A percentile compares a stretch with the other conserved stretches of the same genome.
Conservation (phyloP, 2,113 vertebrate species). For the Lycocorax pyrrhopterus region DNA sequence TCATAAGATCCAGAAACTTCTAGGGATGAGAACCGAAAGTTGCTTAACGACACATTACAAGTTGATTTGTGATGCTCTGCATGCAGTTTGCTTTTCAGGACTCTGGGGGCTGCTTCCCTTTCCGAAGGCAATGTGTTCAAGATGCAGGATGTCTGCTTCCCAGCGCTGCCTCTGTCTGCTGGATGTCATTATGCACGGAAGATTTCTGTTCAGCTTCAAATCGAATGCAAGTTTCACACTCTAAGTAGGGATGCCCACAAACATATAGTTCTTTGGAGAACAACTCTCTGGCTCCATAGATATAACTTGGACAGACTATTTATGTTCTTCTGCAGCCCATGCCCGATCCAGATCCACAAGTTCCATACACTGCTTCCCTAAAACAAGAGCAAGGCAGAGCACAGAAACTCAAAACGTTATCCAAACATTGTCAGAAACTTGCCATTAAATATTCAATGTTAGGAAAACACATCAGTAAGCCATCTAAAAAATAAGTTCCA, state of each 20-base stretch:
- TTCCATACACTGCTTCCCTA: conserved; percentile 96
- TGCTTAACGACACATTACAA: not conserved
- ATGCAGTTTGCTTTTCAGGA: not conserved
- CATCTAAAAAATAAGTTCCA: not conserved
- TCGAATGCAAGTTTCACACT: not conserved
- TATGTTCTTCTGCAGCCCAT: conserved; percentile 82
- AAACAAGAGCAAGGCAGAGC: not conserved
- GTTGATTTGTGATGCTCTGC: not conserved
- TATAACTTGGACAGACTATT: conserved; percentile 84
- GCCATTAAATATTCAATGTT: not conserved
- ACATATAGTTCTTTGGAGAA: conserved; percentile 97
- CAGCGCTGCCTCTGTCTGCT: not conserved
- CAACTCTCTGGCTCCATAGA: conserved; percentile 96
- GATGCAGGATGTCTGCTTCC: not conserved
- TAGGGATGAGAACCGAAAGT: conserved; percentile 1
- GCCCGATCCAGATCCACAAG: conserved; percentile 94
- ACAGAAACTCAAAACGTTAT: not conserved
- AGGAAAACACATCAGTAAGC: not conserved
- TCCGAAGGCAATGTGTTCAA: not conserved
- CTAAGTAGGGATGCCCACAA: conserved; percentile 78
- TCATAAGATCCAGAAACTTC: not conserved
- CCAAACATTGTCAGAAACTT: not conserved
- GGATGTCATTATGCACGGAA: conserved; percentile 1
- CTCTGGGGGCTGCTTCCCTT: conserved; percentile 21
- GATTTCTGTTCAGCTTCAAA: conserved; percentile 5